A percentile compares a stretch with the other conserved stretches of the same genome.
Evolutionary conservation across 2,797 vertebrate genomes (phyloP).

Genomic region (Melanotaenia nigrans): DNA sequence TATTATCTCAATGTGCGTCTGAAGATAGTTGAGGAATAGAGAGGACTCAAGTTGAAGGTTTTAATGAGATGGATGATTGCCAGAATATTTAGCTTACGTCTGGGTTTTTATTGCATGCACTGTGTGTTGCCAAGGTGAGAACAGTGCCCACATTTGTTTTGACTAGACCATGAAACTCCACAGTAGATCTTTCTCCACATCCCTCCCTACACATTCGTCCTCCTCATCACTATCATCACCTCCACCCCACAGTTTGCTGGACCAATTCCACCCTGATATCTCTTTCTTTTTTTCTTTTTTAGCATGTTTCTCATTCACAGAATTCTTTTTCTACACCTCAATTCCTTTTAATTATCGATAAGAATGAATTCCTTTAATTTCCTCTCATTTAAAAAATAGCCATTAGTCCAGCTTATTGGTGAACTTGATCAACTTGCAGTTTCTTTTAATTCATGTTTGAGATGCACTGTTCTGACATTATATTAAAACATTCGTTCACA

Average conservation of each 20-base stretch:
- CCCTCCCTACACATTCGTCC: constrained; percentile 55
- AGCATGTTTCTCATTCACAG: constrained; percentile 54
- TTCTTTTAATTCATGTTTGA: constrained; percentile 33
- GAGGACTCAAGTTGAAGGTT: constrained; percentile 36
- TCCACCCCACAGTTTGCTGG: constrained; percentile 48
- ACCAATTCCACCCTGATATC: constrained; percentile 12
- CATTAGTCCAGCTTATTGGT: constrained; percentile 50
- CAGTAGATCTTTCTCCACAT: constrained; percentile 47
- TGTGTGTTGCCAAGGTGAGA: constrained; percentile 54
- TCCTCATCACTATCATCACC: constrained; percentile 54
- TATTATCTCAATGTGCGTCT: constrained; percentile 55
- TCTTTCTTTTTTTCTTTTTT: not conserved
- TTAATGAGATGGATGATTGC: constrained; percentile 63
- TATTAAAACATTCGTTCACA: constrained; percentile 6
- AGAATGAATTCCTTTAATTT: constrained; percentile 54
- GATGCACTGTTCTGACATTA: constrained; percentile 20
- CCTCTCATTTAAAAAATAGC: constrained; percentile 38
- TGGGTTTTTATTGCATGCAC: constrained; percentile 52
- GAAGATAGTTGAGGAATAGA: constrained; percentile 53
- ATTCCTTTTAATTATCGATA: constrained; percentile 44
- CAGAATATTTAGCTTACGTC: constrained; percentile 55
- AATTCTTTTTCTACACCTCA: not conserved
- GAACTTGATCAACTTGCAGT: constrained; percentile 35
- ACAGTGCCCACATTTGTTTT: constrained; percentile 71
- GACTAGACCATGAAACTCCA: constrained; percentile 64